Evolutionary conservation across 2,113 vertebrate genomes (phyloP).

Genomic region (Malaclemys terrapin): DNA sequence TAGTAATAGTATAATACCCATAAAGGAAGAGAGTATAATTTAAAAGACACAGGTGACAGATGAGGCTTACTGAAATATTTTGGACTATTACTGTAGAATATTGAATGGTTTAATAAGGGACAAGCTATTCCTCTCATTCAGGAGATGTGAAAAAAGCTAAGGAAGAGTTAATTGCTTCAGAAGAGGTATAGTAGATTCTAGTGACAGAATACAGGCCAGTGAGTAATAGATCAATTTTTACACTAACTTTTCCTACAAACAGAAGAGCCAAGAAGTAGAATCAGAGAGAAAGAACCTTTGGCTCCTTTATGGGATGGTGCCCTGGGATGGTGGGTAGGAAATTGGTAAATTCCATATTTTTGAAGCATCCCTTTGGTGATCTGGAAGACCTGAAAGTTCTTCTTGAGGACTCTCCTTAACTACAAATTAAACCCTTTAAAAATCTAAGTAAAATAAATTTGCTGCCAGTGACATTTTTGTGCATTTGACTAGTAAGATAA

Average conservation of each 20-base stretch:
- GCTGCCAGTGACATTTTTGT: background rate
- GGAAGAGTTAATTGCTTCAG: background rate
- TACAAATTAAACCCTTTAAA: rapidly evolving
- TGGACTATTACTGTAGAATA: background rate
- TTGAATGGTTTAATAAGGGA: background rate
- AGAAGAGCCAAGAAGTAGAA: background rate
- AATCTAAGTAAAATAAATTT: background rate
- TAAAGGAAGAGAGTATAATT: background rate
- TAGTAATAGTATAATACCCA: background rate
- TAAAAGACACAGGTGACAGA: background rate
- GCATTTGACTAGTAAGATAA: background rate
- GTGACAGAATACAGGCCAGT: background rate
- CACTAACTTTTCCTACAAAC: background rate
- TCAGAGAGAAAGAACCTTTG: background rate
- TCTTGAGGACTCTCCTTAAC: background rate
- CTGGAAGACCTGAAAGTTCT: background rate
- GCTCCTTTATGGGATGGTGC: background rate
- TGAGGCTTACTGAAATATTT: constrained; percentile 14
- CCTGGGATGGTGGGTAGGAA: background rate
- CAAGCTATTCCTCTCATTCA: background rate
- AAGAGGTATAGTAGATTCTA: background rate
- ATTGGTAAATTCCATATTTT: rapidly evolving
- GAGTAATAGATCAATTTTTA: background rate
- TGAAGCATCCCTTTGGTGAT: background rate
- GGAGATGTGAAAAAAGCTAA: background rate